Conservation (phyloP, 2,113 vertebrate genomes). For the Egretta garzetta region DNA sequence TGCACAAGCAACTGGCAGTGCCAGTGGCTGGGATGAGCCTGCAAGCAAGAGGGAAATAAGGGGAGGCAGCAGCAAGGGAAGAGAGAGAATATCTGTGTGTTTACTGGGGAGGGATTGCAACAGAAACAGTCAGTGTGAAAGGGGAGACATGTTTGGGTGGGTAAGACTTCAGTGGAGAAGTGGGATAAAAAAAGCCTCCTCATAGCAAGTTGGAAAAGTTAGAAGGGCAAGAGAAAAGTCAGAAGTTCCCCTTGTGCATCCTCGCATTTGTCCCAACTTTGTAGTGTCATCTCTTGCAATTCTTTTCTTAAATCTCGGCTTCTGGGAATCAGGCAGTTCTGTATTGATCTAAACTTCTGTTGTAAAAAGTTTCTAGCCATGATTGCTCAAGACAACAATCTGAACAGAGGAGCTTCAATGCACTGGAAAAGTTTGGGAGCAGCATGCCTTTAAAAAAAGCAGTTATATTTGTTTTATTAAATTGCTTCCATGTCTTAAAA, state of each 20-base stretch:
- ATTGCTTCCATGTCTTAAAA: neutral
- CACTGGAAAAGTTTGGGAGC: neutral
- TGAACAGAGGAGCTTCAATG: neutral
- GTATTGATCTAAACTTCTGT: neutral
- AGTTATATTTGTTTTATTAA: neutral
- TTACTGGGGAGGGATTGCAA: neutral
- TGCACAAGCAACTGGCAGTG: neutral
- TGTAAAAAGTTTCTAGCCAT: neutral
- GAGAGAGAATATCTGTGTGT: neutral
- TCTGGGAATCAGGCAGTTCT: slow-evolving; percentile 12
- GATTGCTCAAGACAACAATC: neutral
- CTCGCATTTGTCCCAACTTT: neutral
- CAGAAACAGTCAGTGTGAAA: neutral
- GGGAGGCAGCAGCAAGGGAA: neutral
- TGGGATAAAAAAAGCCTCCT: neutral
- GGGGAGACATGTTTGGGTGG: neutral
- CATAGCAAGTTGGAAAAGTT: neutral
- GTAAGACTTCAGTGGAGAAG: neutral
- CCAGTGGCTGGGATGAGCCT: neutral
- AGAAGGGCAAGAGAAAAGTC: neutral
- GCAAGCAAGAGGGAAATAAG: neutral
- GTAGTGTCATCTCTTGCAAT: neutral
- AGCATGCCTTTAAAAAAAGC: neutral
- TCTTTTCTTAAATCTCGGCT: neutral
- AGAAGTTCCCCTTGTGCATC: neutral